phyloP scores from a whole-genome alignment of 2,113 vertebrate genomes.

The Trogon melanurus region DNA sequence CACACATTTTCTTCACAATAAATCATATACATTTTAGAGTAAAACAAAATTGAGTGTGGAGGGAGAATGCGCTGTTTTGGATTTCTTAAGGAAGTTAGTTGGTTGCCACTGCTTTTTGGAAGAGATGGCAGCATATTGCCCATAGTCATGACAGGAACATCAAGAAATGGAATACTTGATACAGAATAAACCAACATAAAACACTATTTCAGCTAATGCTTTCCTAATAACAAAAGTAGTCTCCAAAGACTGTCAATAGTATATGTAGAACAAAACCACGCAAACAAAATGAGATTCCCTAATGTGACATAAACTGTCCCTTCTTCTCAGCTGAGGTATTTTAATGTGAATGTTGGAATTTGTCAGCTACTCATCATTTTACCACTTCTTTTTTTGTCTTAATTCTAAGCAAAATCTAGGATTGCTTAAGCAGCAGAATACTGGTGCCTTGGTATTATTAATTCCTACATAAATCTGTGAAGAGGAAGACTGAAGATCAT shows the following conservation, averaged over 20 bases:
- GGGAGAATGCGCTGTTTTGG: neutral
- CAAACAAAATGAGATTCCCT: neutral
- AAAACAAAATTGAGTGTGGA: neutral
- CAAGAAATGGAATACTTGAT: neutral
- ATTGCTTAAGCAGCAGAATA: neutral
- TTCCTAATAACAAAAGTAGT: neutral
- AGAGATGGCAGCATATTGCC: neutral
- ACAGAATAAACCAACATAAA: neutral
- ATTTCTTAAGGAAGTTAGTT: neutral
- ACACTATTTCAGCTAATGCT: neutral
- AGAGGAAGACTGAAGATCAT: neutral
- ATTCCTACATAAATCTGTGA: neutral
- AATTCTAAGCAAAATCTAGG: neutral
- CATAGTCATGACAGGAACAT: neutral
- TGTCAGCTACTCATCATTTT: neutral
- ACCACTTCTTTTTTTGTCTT: neutral
- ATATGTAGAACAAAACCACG: neutral
- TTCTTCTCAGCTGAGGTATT: neutral
- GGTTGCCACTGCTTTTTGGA: neutral
- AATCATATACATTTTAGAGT: neutral
- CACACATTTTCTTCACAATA: neutral
- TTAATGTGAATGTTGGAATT: neutral
- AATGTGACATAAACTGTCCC: neutral
- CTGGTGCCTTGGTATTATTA: neutral
- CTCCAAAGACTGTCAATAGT: neutral